phyloP scores from a whole-genome alignment of 2,797 vertebrate species.

The Semaprochilodus insignis region DNA sequence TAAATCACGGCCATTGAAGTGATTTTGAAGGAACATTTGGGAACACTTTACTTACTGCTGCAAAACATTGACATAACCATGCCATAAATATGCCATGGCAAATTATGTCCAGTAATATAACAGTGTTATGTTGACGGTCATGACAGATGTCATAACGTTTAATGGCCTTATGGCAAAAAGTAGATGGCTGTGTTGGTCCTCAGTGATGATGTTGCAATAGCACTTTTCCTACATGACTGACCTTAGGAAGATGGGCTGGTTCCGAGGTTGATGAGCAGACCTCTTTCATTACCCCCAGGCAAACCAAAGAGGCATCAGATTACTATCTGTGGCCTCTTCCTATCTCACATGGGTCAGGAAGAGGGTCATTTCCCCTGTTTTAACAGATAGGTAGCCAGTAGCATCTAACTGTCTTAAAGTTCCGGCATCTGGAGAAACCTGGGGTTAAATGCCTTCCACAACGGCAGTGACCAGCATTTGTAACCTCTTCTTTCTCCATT shows the following conservation, averaged over 20 bases:
- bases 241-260: background rate
- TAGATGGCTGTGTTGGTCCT: background rate
- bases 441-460: background rate
- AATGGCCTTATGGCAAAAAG: too few species aligned
- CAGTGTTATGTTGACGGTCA: too few species aligned
- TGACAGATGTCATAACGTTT: too few species aligned
- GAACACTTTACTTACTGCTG: too few species aligned
- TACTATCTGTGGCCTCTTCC: background rate
- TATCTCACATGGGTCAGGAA: background rate
- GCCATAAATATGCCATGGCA: too few species aligned
- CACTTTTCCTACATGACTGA: background rate
- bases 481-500: background rate
- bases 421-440: background rate
- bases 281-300: background rate
- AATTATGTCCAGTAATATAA: too few species aligned
- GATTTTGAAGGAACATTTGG: background rate
- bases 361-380: background rate
- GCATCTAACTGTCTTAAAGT: background rate
- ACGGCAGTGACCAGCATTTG: background rate
- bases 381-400: background rate
- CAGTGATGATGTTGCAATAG: background rate
- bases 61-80: too few species aligned
- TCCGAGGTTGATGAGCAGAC: background rate
- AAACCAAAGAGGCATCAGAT: background rate
- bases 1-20: background rate